A percentile compares a stretch with the other conserved stretches of the same genome.
Conservation (phyloP, 2,797 vertebrate species). For the Hippopotamyrus pictus region DNA sequence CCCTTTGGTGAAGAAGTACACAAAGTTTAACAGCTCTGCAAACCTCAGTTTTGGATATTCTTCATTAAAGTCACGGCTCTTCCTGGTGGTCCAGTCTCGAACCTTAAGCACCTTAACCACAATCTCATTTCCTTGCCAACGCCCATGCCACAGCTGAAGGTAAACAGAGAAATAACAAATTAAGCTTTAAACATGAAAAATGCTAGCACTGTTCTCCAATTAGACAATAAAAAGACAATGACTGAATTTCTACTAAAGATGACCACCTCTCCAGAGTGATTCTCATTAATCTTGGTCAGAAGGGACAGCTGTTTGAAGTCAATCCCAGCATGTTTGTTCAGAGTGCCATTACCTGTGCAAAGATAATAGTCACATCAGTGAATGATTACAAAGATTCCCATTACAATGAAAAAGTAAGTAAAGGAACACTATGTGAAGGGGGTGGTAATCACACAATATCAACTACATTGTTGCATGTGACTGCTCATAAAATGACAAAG, state of each 20-base stretch:
- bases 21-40: neutral
- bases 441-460: neutral
- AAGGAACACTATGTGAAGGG: neutral
- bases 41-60: slow-evolving; percentile 92
- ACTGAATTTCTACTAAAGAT: neutral
- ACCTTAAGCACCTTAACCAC: slow-evolving; percentile 83
- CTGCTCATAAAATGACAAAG: neutral
- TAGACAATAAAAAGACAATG: neutral
- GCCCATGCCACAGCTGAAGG: slow-evolving; percentile 82
- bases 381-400: neutral
- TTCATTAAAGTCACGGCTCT: slow-evolving; percentile 94
- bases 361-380: neutral
- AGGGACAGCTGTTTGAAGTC: slow-evolving; percentile 88
- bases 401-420: neutral
- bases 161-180: neutral
- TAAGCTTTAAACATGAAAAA: neutral
- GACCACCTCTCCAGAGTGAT: slow-evolving; percentile 89
- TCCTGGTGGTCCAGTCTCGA: slow-evolving; percentile 93
- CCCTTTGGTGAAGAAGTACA: neutral
- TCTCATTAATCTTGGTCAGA: slow-evolving; percentile 84
- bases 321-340: slow-evolving; percentile 92
- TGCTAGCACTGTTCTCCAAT: neutral
- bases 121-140: slow-evolving; percentile 94
- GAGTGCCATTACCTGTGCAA: slow-evolving; percentile 81
- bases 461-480: neutral